Percentiles rank a stretch among this genome's conserved stretches.
Conservation (phyloP, 1,140 invertebrate species). For the Atta texana region DNA sequence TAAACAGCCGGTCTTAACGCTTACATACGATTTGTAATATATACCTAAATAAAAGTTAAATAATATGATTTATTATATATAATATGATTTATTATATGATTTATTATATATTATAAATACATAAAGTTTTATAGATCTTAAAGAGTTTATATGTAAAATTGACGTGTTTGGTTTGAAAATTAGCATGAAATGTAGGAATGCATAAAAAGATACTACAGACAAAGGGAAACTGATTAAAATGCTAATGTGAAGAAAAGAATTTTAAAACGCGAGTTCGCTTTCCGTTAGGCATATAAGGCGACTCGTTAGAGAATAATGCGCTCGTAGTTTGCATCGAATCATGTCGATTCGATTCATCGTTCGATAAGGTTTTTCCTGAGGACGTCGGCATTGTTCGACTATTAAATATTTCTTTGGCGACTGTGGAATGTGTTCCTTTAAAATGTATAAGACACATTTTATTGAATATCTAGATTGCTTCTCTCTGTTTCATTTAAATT, state of each 20-base stretch:
- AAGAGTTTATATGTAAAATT: not conserved
- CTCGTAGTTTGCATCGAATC: constrained; percentile 44
- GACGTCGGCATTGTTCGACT: constrained; percentile 32
- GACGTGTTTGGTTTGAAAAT: constrained; percentile 14
- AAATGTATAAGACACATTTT: constrained; percentile 41
- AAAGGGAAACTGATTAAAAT: not conserved
- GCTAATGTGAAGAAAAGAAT: constrained; percentile 28
- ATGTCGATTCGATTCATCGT: constrained; percentile 56
- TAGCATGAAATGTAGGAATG: not conserved
- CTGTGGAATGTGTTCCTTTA: not conserved
- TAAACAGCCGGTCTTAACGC: not conserved
- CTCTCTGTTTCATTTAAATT: constrained; percentile 2
- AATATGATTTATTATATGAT: not conserved
- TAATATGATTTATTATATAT: not conserved
- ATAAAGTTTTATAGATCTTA: not conserved
- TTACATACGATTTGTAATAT: not conserved
- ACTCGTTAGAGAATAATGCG: constrained; percentile 44
- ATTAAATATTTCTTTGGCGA: constrained; percentile 12
- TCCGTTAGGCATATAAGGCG: not conserved
- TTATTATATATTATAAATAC: not conserved
- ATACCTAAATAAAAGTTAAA: not conserved
- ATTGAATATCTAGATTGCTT: constrained; percentile 25
- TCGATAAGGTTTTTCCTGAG: constrained; percentile 29
- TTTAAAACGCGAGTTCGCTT: constrained; percentile 20
- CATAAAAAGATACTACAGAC: not conserved